Percentiles rank a stretch among this genome's conserved stretches.
Evolutionary conservation across 1,140 invertebrate species (phyloP).

Genomic region (Polypedilum pembai): DNA sequence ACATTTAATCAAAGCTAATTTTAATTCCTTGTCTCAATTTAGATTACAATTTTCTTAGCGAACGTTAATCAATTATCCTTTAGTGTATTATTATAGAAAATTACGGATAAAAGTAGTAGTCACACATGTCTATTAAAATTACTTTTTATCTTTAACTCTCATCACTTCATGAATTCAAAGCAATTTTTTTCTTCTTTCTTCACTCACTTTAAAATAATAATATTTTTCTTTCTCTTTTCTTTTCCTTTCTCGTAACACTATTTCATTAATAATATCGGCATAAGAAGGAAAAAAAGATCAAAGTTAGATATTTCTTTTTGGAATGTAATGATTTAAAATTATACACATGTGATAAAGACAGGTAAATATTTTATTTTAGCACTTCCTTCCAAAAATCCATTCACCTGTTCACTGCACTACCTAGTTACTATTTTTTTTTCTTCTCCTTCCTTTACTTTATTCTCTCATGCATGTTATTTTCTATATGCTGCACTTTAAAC

Average conservation of each 20-base stretch:
- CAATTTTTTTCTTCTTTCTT: not conserved
- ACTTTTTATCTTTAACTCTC: not conserved
- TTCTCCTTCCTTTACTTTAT: not conserved
- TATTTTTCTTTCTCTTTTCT: not conserved
- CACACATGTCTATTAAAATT: not conserved
- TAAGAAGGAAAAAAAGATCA: slow-evolving; percentile 22
- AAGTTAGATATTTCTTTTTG: not conserved
- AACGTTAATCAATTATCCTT: not conserved
- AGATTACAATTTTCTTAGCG: too few species aligned
- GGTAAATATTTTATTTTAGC: slow-evolving; percentile 25
- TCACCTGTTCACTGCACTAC: not conserved
- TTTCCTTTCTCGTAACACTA: too few species aligned
- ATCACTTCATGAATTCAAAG: too few species aligned
- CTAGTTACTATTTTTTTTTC: not conserved
- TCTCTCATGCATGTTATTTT: not conserved
- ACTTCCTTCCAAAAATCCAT: not conserved
- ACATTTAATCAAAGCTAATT: too few species aligned
- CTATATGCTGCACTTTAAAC: not conserved
- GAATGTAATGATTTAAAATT: slow-evolving; percentile 2
- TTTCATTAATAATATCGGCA: not conserved
- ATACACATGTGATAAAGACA: not conserved
- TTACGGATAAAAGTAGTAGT: not conserved
- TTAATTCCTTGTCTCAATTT: too few species aligned
- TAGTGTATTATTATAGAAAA: not conserved
- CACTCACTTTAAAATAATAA: not conserved